Conservation (phyloP, 2,113 vertebrate genomes). For the Lepisosteus oculatus region DNA sequence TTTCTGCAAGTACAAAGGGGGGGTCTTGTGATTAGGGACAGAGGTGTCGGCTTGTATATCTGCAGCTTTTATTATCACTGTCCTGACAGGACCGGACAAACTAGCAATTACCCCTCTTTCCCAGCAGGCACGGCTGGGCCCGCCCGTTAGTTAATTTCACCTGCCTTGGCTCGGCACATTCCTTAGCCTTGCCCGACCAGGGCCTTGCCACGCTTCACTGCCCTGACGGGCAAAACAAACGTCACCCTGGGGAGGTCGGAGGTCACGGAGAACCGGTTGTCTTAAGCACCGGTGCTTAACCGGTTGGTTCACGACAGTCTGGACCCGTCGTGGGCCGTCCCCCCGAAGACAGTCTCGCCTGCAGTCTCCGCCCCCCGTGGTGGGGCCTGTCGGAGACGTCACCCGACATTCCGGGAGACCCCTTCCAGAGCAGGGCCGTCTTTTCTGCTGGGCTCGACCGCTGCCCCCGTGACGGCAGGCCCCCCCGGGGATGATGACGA, state of each 20-base stretch:
- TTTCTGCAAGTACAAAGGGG: too few relatives aligned
- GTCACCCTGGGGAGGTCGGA: constrained; percentile 1
- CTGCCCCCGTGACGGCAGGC: too few relatives aligned
- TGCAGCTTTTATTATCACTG: not conserved
- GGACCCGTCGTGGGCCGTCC: not conserved
- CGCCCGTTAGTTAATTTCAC: not conserved
- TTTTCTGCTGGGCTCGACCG: too few relatives aligned
- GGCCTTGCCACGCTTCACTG: constrained; percentile 1
- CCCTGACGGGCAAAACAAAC: not conserved
- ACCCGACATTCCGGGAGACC: too few relatives aligned
- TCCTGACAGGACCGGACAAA: not conserved
- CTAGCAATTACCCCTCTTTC: not conserved
- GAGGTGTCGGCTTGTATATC: too few relatives aligned
- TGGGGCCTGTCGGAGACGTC: too few relatives aligned
- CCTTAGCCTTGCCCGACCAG: not conserved
- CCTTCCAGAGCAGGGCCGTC: too few relatives aligned
- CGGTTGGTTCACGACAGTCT: not conserved
- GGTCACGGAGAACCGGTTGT: constrained; percentile 11
- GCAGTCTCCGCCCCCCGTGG: not conserved
- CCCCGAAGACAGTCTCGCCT: not conserved
- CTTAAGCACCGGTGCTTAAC: not conserved
- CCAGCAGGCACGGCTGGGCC: not conserved
- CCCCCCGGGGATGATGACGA: too few relatives aligned
- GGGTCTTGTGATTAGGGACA: too few relatives aligned
- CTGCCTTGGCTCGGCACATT: not conserved